Conservation (phyloP, 2,888 invertebrate genomes). For the Drosophila mercatorum region DNA sequence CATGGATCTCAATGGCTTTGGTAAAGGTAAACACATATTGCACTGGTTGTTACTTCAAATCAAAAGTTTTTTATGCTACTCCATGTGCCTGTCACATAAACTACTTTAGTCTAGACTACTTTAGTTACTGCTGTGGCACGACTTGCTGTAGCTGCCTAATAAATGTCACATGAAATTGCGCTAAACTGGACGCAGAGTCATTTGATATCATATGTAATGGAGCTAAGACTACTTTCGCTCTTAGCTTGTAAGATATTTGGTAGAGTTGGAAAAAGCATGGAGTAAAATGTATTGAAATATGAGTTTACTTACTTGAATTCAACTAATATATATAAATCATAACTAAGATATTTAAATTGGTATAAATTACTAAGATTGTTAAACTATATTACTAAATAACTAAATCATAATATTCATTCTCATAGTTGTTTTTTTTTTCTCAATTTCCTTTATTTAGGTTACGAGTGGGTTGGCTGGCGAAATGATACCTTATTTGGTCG, state of each 20-base stretch:
- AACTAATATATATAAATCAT: too few species aligned
- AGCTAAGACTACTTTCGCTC: constrained; percentile 9
- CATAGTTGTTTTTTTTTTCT: background rate
- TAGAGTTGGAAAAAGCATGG: too few species aligned
- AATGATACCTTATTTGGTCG: constrained; percentile 88
- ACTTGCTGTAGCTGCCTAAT: constrained; percentile 27
- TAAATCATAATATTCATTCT: background rate
- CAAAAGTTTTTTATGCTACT: constrained; percentile 9
- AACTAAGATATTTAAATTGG: background rate
- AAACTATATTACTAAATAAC: background rate
- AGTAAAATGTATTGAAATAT: background rate
- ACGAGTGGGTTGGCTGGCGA: constrained; percentile 94
- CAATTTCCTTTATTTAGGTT: constrained; percentile 85
- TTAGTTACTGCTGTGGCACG: constrained; percentile 10
- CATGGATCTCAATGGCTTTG: constrained; percentile 87
- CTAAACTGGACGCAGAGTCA: constrained; percentile 22
- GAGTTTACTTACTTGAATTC: background rate
- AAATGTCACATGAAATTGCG: constrained; percentile 47
- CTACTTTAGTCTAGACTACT: constrained; percentile 14
- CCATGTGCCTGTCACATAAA: constrained; percentile 38
- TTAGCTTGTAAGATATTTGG: background rate
- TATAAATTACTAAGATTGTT: background rate
- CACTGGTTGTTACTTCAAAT: background rate
- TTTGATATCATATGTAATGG: constrained; percentile 26
- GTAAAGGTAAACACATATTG: constrained; percentile 86